These are phyloP conservation scores for Spialia ferax DNA, from an alignment of 2,888 invertebrate species.

Conservation along the genomic window DNA sequence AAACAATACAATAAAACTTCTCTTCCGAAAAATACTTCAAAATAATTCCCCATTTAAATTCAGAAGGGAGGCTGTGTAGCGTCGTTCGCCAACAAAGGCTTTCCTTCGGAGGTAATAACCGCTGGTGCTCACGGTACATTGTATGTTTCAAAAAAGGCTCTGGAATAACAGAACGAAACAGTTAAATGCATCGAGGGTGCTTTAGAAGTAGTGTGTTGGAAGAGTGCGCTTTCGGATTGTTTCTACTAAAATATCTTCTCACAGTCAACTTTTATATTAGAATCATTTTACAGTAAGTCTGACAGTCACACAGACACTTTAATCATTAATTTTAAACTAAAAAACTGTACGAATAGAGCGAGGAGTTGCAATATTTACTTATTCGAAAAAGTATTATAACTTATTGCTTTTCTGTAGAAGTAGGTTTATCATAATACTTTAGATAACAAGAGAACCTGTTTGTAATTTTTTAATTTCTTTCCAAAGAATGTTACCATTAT, in stretches of 20 bases:
- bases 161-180: conserved; percentile 66
- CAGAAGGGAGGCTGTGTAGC: conserved; percentile 68
- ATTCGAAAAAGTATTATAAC: too few relatives aligned
- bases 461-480: not conserved
- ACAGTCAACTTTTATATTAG: too few relatives aligned
- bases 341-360: too few relatives aligned
- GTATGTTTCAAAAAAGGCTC: conserved; percentile 68
- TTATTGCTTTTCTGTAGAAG: too few relatives aligned
- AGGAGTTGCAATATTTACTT: too few relatives aligned
- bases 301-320: too few relatives aligned
- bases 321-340: too few relatives aligned
- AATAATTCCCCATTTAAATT: conserved; percentile 86
- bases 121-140: conserved; percentile 63
- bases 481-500: too few relatives aligned
- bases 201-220: conserved; percentile 65
- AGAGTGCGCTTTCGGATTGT: conserved; percentile 48
- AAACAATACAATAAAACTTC: conserved; percentile 86
- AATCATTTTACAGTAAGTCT: too few relatives aligned
- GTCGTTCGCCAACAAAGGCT: conserved; percentile 76
- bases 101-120: conserved; percentile 61
- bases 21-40: conserved; percentile 84
- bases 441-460: too few relatives aligned
- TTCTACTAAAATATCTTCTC: conserved; percentile 5
- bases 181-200: conserved; percentile 57
- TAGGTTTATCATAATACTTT: too few relatives aligned